Conservation (phyloP, 2,797 vertebrate species). For the Silurus aristotelis region DNA sequence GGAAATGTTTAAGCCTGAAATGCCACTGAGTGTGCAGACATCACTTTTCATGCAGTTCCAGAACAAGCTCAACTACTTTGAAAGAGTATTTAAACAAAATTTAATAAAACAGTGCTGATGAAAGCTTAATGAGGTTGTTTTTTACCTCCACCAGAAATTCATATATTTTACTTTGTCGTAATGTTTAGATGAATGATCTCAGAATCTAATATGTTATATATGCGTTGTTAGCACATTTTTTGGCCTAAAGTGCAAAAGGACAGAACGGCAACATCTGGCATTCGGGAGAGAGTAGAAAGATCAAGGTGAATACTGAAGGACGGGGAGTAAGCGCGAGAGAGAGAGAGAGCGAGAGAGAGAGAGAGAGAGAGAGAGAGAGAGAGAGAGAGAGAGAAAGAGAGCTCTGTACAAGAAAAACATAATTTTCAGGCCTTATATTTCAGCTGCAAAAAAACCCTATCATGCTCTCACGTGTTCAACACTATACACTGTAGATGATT, state of each 20-base stretch:
- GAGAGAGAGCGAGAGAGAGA: slow-evolving; percentile 6
- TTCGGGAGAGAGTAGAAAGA: slow-evolving; percentile 32
- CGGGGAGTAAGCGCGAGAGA: neutral
- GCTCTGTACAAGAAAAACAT: neutral
- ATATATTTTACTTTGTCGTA: neutral
- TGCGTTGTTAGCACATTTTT: slow-evolving; percentile 17
- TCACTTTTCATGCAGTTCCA: slow-evolving; percentile 24
- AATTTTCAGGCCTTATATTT: slow-evolving; percentile 3
- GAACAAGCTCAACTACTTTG: neutral
- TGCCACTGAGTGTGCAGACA: neutral
- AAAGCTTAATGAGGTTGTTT: slow-evolving; percentile 25
- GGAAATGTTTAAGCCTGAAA: neutral
- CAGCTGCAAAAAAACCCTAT: neutral
- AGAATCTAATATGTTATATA: slow-evolving; percentile 3
- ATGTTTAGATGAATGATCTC: neutral
- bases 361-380: slow-evolving; percentile 13
- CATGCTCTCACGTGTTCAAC: neutral
- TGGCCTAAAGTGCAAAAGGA: slow-evolving; percentile 36
- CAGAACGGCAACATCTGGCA: slow-evolving; percentile 45
- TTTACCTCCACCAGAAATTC: neutral
- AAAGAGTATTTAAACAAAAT: neutral
- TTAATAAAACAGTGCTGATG: slow-evolving; percentile 28
- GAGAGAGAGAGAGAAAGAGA: neutral
- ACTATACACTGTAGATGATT: neutral
- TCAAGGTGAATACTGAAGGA: slow-evolving; percentile 49